Evolutionary conservation across 2,888 invertebrate genomes (phyloP), one percentile per base, ranked within the genome.

Genomic region (Pantelozetes paolii): DNA sequence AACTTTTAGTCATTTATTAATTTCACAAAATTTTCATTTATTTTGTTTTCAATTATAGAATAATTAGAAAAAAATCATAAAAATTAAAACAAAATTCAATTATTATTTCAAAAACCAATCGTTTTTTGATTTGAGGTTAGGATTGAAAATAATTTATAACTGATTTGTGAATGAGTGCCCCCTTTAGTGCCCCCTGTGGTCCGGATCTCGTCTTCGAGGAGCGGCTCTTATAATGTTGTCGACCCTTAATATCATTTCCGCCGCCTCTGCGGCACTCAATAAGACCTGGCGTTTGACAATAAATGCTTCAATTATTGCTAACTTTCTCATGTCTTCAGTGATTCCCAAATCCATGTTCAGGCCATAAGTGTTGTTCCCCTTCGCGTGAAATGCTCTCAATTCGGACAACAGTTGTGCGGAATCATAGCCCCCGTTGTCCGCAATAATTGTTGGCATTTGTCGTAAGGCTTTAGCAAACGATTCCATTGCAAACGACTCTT

Each of bases 401-500:
- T 94, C 88, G n/a, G 94, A 90, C 74, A 99, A 86, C 76, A 97
- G 86, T 80, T 97, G 94, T 0, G 97, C 93, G 62, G 96, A 95
- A 85, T 99, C 99, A 82, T 92, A 96, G 75, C 99, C 99, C 75
- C 94, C 99, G 84, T 99, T 99, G 83, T 99, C 99, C 48, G 97
- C 95, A 77, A 99, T 97, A 74, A 92, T 92, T 28, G 92, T 92
- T 0, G 99, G 99, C 79, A 99, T 77, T 75, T 79, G 78, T 64
- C 79, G 75, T 64, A 99, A 86, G 23, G 99, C 95, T 77, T 87
- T 87, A 40, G 93, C 94, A 85, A 93, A 98, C 0, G 96, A 89
- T 83, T 99, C 98, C 86, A 94, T 94, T 0, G 98, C 99, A 20
- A 96, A 90, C 1, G 98, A 89, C 84, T 99, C 97, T 84, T 99